Base-by-base conservation (phyloP, 2,888 invertebrate genomes). In the Uropetala carovei region DNA sequence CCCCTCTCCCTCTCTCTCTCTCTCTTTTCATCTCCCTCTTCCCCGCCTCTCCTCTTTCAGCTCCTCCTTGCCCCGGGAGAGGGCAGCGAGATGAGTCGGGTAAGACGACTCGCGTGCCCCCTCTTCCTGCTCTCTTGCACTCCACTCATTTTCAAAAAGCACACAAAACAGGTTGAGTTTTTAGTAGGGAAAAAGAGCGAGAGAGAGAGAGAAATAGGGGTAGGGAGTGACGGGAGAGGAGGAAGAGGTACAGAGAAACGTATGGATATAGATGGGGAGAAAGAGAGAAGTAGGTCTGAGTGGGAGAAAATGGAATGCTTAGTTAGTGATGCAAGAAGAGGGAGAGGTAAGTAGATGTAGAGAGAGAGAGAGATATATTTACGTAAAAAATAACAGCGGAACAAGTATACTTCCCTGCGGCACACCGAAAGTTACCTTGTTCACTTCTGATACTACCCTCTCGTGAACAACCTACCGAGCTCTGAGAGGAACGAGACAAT, bases 21-120 rank as follows among this genome's bases (percentile, higher is more conserved):
- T 14, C 22, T 22, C 22, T n/a, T n/a, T n/a, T n/a, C n/a, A n/a
- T 82, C 27, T 56, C 43, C 43, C 8, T 10, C 18, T 43, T 86
- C 60, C 60, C 86, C 59, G 59, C 60, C 86, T 86, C 86, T 27
- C n/a, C 30, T 59, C 86, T 27, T 27, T 86, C 85, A 86, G 4
- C 57, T 57, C 58, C 18, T 14, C 85, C 27, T 14, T 27, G 5
- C 27, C 27, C 11, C 22, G 68, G 43, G 43, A 43, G 43, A 68
- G 68, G 68, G 22, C 68, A n/a, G 18, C 27, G 22, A 18, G 27
- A 75, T 11, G 75, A 75, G 75, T 27, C 22, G 75, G 22, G 43
- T 43, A 43, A 43, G 43, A 43, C 43, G 22, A 75, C 75, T 75
- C 75, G 22, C 75, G 10, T n/a, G 75, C 27, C 75, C 68, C n/a